Conservation (phyloP, 1,140 invertebrate genomes). For the Apolygus lucorum region DNA sequence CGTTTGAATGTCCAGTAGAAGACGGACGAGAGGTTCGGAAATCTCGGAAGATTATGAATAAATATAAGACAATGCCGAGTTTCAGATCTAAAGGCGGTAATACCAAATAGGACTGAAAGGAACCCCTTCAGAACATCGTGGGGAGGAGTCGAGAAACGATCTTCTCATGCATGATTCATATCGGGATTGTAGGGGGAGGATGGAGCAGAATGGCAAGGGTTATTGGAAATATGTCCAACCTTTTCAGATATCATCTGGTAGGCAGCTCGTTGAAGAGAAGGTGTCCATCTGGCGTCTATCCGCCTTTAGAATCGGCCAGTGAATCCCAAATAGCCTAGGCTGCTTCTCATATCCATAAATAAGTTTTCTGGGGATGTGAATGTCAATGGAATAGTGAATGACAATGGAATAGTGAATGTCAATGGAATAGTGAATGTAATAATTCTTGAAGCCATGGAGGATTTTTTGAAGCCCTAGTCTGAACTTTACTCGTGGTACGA, state of each 20-base stretch:
- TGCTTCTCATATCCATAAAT: no score
- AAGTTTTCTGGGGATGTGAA: no score
- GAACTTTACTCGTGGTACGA: no score
- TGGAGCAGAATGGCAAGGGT: constrained; percentile 11
- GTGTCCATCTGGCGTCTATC: neutral
- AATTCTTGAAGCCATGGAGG: no score
- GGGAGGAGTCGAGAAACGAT: neutral
- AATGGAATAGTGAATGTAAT: no score
- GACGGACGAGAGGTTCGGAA: neutral
- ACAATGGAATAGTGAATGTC: no score
- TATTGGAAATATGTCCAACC: constrained; percentile 13
- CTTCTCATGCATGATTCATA: constrained; percentile 15
- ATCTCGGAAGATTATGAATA: constrained; percentile 5
- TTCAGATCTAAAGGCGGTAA: constrained; percentile 14
- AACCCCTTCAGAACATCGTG: neutral
- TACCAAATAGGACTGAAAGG: neutral
- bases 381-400: no score
- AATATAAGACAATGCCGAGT: constrained; percentile 12
- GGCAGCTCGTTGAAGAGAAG: neutral
- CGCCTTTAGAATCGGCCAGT: no score
- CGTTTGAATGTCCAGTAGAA: no score
- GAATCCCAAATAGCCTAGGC: no score
- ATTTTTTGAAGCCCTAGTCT: no score
- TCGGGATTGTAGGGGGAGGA: constrained; percentile 16
- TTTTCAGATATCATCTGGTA: constrained; percentile 4